Base-by-base conservation (phyloP, 92 coral and sea anemone genomes). In the Umimayanthus chanpuru region DNA sequence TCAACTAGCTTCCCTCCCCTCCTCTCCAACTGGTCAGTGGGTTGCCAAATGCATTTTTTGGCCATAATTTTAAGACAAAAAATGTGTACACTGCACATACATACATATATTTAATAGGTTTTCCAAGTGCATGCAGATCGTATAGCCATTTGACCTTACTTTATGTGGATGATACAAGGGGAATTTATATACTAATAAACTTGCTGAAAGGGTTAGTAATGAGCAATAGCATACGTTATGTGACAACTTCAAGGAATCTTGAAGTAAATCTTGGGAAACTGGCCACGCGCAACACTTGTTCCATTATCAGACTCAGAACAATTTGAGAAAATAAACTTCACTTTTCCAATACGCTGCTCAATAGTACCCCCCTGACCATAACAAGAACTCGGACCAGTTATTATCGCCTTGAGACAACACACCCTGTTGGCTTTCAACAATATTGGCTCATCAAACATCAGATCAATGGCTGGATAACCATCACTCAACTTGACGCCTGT, bases 401-500 rank as follows among this genome's bases (percentile, higher is more conserved):
- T 44, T 40, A 39, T 1, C 50, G 5, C 41, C 65, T 28, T 50
- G 10, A 80, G 65, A 4, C 25, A 40, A 32, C 44, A 80, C 0
- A 50, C n/a, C 49, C 44, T 80, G 84, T 80, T 80, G n/a, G 65
- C 41, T 58, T 80, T 80, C 14, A 80, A 6, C 8, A 20, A 28
- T 18, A 80, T 16, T 0, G 84, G 84, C n/a, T 80, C 40, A 14
- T 80, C 49, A 26, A 80, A 80, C 66, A 80, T 58, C 39, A 80
- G 10, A 80, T 80, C 84, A 80, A 28, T 50, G n/a, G 66, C 70
- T 20, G 65, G 41, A 64, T 80, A 80, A 9, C 84, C 84, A 49
- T 80, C 70, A 58, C 66, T 80, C 70, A 49, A 20, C 70, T 39
- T 58, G 26, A 58, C 50, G 39, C 50, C 68, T 9, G 84, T n/a